Conservation (phyloP, 2,113 vertebrate genomes). For the Caretta caretta region DNA sequence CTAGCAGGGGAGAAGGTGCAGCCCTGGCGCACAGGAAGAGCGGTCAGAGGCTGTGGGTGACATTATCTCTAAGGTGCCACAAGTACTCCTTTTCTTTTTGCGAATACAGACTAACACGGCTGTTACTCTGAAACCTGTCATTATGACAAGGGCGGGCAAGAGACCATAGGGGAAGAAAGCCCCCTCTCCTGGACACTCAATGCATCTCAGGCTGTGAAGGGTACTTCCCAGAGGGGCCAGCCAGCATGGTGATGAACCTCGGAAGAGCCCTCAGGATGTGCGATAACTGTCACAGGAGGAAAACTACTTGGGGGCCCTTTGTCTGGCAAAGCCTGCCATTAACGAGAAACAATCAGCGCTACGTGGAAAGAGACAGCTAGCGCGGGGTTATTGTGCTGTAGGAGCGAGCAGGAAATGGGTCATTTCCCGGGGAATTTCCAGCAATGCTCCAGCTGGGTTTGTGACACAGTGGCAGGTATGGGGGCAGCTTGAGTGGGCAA, state of each 20-base stretch:
- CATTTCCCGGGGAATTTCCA: constrained; percentile 68
- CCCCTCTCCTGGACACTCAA: background rate
- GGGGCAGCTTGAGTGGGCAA: background rate
- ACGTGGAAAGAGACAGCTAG: background rate
- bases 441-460: background rate
- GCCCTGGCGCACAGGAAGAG: background rate
- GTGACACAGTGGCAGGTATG: background rate
- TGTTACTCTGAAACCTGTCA: no score
- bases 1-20: background rate
- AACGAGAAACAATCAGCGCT: background rate
- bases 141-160: background rate
- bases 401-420: constrained; percentile 52
- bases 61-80: no score
- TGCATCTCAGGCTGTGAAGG: background rate
- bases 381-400: constrained; percentile 55
- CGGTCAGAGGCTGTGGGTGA: background rate
- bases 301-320: background rate
- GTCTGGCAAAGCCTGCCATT: background rate
- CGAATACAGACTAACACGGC: no score
- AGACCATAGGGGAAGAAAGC: background rate
- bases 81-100: no score
- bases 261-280: background rate
- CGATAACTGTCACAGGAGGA: background rate
- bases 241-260: background rate
- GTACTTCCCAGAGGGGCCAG: background rate